phyloP scores from a whole-genome alignment of 2,888 invertebrate genomes.

The Ophioninae sp. region DNA sequence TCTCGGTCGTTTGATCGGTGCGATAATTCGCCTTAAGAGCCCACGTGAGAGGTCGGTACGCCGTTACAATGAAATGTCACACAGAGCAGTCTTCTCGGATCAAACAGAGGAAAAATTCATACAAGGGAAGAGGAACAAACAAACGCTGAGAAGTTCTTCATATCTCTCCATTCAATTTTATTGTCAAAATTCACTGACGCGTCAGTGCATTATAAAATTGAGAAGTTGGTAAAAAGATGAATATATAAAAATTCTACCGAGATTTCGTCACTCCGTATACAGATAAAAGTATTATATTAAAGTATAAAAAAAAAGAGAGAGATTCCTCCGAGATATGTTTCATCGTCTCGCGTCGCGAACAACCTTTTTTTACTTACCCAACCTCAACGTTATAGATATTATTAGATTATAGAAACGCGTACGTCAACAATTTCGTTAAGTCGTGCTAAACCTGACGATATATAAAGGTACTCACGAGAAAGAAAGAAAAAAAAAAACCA shows the following conservation, averaged over 20 bases:
- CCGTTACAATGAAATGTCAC: background rate
- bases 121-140: background rate
- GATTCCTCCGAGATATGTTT: conserved; percentile 49
- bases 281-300: conserved; percentile 26
- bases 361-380: conserved; percentile 13
- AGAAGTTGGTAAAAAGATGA: conserved; percentile 47
- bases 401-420: background rate
- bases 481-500: conserved; percentile 18
- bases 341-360: conserved; percentile 32
- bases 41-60: background rate
- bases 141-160: background rate
- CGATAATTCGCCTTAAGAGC: background rate
- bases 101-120: background rate
- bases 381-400: conserved; percentile 5
- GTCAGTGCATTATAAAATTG: conserved; percentile 48
- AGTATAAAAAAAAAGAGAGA: conserved; percentile 33
- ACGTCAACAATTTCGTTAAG: background rate
- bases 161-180: conserved; percentile 50
- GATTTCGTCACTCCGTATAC: conserved; percentile 45
- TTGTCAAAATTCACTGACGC: conserved; percentile 58
- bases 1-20: background rate
- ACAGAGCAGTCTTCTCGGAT: background rate
- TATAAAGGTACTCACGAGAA: conserved; percentile 39
- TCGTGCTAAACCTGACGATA: conserved; percentile 32
- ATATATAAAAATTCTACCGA: conserved; percentile 54